Base-by-base conservation (phyloP, 2,113 vertebrate species). In the Pycnonotus jocosus region DNA sequence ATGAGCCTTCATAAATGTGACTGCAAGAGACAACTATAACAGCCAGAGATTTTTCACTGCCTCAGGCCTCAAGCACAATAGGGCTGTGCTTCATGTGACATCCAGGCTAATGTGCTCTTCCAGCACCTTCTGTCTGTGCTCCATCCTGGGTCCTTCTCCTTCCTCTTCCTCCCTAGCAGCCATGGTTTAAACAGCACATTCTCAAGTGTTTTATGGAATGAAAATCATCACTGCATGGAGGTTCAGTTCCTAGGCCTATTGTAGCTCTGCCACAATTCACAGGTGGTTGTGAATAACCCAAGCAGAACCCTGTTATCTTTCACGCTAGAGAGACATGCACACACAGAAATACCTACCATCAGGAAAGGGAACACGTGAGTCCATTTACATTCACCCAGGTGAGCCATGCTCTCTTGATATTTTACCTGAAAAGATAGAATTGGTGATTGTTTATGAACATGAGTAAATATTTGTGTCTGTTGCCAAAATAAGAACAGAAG, bases 311-410 rank as follows among this genome's bases (percentile, higher is more conserved):
- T 44, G n/a, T 48, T 60, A 33, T 48, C 31, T 78, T 42, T 42
- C 61, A 48, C 4, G 2, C 24, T 37, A 25, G 30, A 50, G 54
- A 77, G 18, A 56, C 28, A 4, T 15, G 40, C 40, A 8, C 3
- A 1, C 33, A 77, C 27, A 31, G 20, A 70, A 86, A 93, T 69
- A 98, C 99, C 97, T 98, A 99, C 99, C 98, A 99, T 96, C 85
- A 99, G 95, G 42, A 99, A 97, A 12, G 98, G 98, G 89, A 99
- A 98, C 90, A 99, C 83, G 16, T 98, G 92, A 56, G 94, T 98
- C 96, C 98, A 98, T 90, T 94, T 98, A 24, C 91, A 33, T 95
- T 97, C 96, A 95, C 96, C 96, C 48, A 94, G 90, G 65, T 94
- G 97, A 94, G 97, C 97, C 99, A 99, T 99, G 77, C 64, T 98